Base-by-base conservation (phyloP, 2,113 vertebrate genomes). In the Chascanopsetta lugubris region DNA sequence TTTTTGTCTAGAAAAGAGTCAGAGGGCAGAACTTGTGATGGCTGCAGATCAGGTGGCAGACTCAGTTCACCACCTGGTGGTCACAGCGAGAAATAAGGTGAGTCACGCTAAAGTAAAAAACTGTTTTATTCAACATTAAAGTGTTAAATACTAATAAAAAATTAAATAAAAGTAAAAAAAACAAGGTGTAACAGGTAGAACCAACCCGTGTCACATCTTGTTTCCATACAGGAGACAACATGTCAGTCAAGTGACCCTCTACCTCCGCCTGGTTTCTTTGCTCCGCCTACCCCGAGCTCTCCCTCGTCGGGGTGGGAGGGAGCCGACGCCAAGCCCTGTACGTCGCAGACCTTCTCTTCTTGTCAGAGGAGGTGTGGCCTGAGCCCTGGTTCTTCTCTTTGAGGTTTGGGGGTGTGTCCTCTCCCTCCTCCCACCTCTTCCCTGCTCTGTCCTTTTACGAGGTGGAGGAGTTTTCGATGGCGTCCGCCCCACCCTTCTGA, bases 11-110 rank as follows among this genome's bases (percentile, higher is more conserved):
- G 95, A 59, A 83, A 81, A 72, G 15, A 60, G 21, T 47, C 82
- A 32, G 78, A 75, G 65, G 51, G 71, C 24, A 83, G 89, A 61
- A 13, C 85, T 96, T 21, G 79, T 95, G 18, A 50, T 58, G 42
- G 75, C 89, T 65, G 94, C 94, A 24, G 87, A 90, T 18, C 59
- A 3, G 18, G 83, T 97, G 24, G 89, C 79, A 72, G 85, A 73
- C 21, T 87, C 84, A 0, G 89, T 97, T 55, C 90, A 84, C 60
- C 69, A 85, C 10, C 84, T 98, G 26, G 86, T 96, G 60, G 85
- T 75, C 2, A 70, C 90, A 32, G 27, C 94, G 67, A 74, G 63
- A 54, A 40, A 45, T 71, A 36, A 61, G 50, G 22, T 24, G 34
- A 61, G 21, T 30, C 8, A 3, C 0, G 0, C 29, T 24, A 20